Conservation (phyloP, 2,888 invertebrate genomes). For the Cyrtodaria siliqua region DNA sequence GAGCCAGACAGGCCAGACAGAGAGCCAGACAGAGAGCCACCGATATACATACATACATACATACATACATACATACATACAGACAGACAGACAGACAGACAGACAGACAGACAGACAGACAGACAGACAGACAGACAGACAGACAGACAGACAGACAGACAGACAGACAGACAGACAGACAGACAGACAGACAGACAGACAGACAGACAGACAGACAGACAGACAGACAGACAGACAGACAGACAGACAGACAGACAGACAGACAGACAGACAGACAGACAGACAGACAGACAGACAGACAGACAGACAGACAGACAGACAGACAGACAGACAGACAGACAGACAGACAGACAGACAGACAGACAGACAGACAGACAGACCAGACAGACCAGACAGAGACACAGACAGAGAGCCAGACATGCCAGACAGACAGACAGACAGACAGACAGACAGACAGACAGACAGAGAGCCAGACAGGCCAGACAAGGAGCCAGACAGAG, state of each 20-base stretch:
- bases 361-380: too few relatives aligned
- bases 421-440: too few relatives aligned
- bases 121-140: not conserved
- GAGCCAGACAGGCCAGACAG: too few relatives aligned
- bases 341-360: too few relatives aligned
- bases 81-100: not conserved
- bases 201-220: not conserved
- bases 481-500: too few relatives aligned
- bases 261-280: not conserved
- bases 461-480: too few relatives aligned
- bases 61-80: too few relatives aligned
- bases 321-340: slow-evolving; percentile 3
- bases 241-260: not conserved
- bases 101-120: not conserved
- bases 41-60: too few relatives aligned
- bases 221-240: not conserved
- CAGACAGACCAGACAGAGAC: too few relatives aligned
- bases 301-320: slow-evolving; percentile 3
- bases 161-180: not conserved
- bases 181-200: not conserved
- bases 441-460: too few relatives aligned
- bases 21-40: too few relatives aligned
- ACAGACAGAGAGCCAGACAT: too few relatives aligned
- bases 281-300: not conserved
- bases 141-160: slow-evolving; percentile 1